Evolutionary conservation across 2,797 vertebrate genomes (phyloP).

Genomic region (Hippocampus kuda): DNA sequence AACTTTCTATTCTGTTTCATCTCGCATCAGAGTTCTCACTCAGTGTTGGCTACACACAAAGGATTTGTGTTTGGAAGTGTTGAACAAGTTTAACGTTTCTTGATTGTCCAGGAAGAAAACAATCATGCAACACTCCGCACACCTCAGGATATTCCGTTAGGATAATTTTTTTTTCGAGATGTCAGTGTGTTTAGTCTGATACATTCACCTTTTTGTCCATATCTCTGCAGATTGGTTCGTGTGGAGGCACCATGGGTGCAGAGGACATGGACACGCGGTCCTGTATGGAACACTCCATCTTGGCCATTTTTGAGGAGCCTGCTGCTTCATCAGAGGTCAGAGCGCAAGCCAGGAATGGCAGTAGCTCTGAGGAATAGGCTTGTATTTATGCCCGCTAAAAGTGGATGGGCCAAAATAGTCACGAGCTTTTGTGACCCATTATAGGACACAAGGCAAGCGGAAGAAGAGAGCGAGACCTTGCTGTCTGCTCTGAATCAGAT

Average conservation of each 20-base stretch:
- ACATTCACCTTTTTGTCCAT: background rate
- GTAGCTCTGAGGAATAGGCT: background rate
- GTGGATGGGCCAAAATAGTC: background rate
- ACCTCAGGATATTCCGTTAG: too few species aligned
- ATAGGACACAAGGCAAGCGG: conserved; percentile 60
- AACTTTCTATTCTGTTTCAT: background rate
- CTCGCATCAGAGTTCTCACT: too few species aligned
- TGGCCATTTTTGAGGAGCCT: conserved; percentile 86
- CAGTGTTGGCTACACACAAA: too few species aligned
- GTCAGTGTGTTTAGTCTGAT: background rate
- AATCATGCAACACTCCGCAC: too few species aligned
- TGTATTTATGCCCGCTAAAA: background rate
- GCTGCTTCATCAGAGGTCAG: conserved; percentile 69
- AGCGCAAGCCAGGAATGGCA: background rate
- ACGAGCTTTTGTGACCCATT: background rate
- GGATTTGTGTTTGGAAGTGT: background rate
- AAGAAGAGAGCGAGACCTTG: conserved; percentile 79
- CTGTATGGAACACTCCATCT: conserved; percentile 82
- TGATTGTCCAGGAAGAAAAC: too few species aligned
- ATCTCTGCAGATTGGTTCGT: conserved; percentile 55
- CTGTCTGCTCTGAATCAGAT: conserved; percentile 88
- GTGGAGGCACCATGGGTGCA: conserved; percentile 30
- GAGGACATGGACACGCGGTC: conserved; percentile 67
- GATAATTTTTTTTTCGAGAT: too few species aligned
- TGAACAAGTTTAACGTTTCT: background rate